These are phyloP conservation scores for Nicator chloris DNA, from an alignment of 2,113 vertebrate species.

Conservation along the genomic window DNA sequence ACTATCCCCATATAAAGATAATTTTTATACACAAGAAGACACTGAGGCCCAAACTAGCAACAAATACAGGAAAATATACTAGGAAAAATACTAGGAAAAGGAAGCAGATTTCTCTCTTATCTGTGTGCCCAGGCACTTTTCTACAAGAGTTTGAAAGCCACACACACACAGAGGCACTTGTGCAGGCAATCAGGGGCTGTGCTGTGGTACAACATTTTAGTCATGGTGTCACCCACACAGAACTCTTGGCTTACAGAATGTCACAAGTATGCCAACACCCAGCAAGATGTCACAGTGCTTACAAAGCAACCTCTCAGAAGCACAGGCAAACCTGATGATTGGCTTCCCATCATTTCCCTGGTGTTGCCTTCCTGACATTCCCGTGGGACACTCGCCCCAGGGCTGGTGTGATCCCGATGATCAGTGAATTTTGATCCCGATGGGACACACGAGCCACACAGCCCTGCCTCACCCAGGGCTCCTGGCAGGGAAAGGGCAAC, in stretches of 20 bases:
- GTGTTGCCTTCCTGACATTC: neutral
- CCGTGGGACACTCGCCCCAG: neutral
- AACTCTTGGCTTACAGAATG: neutral
- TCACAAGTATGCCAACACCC: slow-evolving; percentile 12
- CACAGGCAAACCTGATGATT: neutral
- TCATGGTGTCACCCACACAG: neutral
- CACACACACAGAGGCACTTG: neutral
- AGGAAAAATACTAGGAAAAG: neutral
- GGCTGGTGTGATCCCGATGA: neutral
- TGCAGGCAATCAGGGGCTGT: neutral
- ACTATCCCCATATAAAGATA: neutral
- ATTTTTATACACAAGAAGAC: neutral
- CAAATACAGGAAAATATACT: neutral
- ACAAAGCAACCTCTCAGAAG: neutral
- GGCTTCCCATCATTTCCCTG: neutral
- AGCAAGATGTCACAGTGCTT: neutral
- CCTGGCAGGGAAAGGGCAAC: neutral
- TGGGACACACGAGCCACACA: neutral
- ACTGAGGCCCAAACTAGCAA: neutral
- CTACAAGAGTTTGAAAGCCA: neutral
- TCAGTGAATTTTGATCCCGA: too few species aligned
- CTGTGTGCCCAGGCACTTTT: neutral
- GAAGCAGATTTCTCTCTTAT: neutral
- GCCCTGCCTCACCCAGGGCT: neutral
- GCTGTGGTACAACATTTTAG: neutral